phyloP scores from a whole-genome alignment of 2,888 invertebrate species.

The Andrena hattorfiana region DNA sequence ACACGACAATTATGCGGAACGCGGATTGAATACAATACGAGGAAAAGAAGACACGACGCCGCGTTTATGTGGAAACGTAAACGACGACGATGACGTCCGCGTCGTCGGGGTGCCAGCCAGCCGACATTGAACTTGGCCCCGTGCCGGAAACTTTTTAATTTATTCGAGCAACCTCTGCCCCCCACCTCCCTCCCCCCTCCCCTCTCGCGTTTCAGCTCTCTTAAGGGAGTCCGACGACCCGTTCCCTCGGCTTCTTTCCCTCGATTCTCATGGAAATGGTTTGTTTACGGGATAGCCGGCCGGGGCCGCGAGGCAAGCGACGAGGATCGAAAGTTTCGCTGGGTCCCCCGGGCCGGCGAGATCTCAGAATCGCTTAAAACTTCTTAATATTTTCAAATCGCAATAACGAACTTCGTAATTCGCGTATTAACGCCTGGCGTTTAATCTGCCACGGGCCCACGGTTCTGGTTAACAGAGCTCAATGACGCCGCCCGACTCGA shows the following conservation, averaged over 20 bases:
- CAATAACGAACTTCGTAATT: slow-evolving; percentile 15
- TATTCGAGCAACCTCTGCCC: slow-evolving; percentile 64
- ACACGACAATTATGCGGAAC: slow-evolving; percentile 42
- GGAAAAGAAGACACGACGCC: slow-evolving; percentile 25
- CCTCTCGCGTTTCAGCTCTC: slow-evolving; percentile 32
- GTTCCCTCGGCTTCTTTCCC: slow-evolving; percentile 37
- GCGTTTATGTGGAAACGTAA: slow-evolving; percentile 52
- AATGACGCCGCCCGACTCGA: background rate
- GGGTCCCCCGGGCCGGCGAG: background rate
- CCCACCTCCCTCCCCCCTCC: background rate
- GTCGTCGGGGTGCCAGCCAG: slow-evolving; percentile 23
- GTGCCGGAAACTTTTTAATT: slow-evolving; percentile 75
- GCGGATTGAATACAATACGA: slow-evolving; percentile 33
- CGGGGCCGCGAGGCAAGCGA: background rate
- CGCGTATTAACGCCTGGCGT: slow-evolving; percentile 10
- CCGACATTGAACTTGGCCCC: slow-evolving; percentile 78
- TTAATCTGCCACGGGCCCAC: slow-evolving; percentile 1
- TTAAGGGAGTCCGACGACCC: slow-evolving; percentile 47
- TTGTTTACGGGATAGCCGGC: slow-evolving; percentile 45
- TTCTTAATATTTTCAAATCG: slow-evolving; percentile 21
- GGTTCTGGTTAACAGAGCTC: background rate
- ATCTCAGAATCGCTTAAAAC: slow-evolving; percentile 13
- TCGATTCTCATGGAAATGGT: slow-evolving; percentile 55
- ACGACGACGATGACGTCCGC: slow-evolving; percentile 2
- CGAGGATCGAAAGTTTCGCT: slow-evolving; percentile 40